phyloP scores from a whole-genome alignment of 2,113 vertebrate species.

The Pelmatolapia mariae region DNA sequence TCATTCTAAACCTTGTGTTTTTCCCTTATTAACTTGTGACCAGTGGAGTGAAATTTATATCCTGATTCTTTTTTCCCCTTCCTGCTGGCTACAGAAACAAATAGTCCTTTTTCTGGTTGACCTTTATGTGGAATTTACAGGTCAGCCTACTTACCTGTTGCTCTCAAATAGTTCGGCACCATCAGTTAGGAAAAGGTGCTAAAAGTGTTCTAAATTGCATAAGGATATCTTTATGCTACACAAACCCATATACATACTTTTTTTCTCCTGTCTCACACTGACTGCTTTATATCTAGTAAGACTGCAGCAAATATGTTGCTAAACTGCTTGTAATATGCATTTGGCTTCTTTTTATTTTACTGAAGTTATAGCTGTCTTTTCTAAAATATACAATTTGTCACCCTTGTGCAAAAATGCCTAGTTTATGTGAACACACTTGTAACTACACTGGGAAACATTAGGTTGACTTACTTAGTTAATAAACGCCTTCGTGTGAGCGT shows the following conservation, averaged over 20 bases:
- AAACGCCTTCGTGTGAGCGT: fast-evolving
- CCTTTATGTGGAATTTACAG: neutral
- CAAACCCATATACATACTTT: neutral
- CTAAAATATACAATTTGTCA: fast-evolving
- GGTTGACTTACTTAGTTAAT: neutral
- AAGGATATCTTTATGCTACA: neutral
- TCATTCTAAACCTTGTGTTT: neutral
- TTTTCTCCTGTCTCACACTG: fast-evolving
- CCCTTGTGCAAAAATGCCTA: neutral
- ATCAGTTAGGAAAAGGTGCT: neutral
- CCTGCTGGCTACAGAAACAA: neutral
- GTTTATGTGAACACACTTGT: fast-evolving
- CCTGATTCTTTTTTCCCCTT: fast-evolving
- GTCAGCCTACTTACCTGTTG: neutral
- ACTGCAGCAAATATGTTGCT: neutral
- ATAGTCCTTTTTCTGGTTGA: fast-evolving
- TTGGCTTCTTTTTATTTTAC: neutral
- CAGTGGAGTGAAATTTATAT: neutral
- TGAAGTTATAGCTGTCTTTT: neutral
- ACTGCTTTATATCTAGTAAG: neutral
- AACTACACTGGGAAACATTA: neutral
- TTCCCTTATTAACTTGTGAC: neutral
- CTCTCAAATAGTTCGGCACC: neutral
- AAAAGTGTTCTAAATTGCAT: neutral
- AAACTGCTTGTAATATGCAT: neutral